These are phyloP conservation scores for Tolypeutes matacus DNA, from an alignment of 2,797 vertebrate genomes.

Conservation along the genomic window DNA sequence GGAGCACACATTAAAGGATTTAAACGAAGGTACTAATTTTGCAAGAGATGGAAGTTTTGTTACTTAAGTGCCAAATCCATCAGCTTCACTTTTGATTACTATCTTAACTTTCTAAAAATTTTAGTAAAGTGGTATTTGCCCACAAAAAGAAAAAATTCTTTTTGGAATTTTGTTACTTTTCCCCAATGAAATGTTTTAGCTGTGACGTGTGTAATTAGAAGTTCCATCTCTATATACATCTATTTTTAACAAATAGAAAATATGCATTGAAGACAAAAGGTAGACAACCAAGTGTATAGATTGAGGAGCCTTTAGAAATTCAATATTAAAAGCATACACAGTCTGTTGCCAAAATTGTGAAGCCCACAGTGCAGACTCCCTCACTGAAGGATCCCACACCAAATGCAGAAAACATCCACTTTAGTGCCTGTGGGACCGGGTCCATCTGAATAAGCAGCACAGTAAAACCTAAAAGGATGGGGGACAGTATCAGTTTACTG, in stretches of 20 bases:
- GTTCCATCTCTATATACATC: not conserved
- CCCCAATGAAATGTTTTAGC: not conserved
- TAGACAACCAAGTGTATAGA: not conserved
- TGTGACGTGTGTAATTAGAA: not conserved
- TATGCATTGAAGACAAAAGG: not conserved
- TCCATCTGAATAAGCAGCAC: slow-evolving; percentile 89
- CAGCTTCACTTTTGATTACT: not conserved
- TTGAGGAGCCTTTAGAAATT: not conserved
- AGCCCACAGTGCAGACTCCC: slow-evolving; percentile 87
- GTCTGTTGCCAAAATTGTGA: slow-evolving; percentile 89
- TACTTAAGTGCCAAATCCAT: not conserved
- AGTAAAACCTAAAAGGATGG: slow-evolving; percentile 87
- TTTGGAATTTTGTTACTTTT: not conserved
- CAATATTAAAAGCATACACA: slow-evolving; percentile 87
- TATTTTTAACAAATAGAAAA: slow-evolving; percentile 14
- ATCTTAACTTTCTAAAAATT: not conserved
- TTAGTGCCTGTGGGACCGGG: slow-evolving; percentile 86
- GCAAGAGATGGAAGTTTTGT: not conserved
- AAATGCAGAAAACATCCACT: slow-evolving; percentile 87
- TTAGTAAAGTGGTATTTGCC: not conserved
- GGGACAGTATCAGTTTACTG: not conserved
- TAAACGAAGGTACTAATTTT: not conserved
- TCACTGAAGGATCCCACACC: slow-evolving; percentile 90
- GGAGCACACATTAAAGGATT: not conserved
- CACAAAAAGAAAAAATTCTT: not conserved